Evolutionary conservation across 2,113 vertebrate genomes (phyloP).

Genomic region (Corythornis vintsioides): DNA sequence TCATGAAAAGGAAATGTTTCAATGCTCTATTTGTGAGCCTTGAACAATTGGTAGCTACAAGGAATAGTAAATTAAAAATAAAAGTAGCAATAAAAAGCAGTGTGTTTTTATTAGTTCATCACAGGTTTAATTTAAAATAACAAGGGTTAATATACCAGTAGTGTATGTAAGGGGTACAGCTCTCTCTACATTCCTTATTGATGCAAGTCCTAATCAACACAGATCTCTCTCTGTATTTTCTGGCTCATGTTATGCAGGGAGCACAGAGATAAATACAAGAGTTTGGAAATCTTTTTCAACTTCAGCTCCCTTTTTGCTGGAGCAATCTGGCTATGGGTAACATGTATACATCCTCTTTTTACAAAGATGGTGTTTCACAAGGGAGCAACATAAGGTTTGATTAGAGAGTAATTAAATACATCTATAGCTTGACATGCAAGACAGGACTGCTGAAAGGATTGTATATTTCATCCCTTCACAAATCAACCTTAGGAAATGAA

Average conservation of each 20-base stretch:
- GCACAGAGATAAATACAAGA: not conserved
- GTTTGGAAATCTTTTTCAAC: not conserved
- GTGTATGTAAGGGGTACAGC: not conserved
- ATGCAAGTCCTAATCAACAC: not conserved
- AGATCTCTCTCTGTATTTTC: not conserved
- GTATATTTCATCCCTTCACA: not conserved
- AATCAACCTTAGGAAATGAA: not conserved
- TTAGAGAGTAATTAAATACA: not conserved
- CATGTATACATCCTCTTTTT: not conserved
- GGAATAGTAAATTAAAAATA: not conserved
- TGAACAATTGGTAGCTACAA: constrained; percentile 18
- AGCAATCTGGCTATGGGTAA: not conserved
- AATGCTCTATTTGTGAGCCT: constrained; percentile 65
- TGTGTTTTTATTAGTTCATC: not conserved
- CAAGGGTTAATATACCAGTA: not conserved
- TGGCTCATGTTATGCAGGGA: not conserved
- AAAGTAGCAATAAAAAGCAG: not conserved
- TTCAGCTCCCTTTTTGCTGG: not conserved
- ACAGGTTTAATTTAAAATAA: not conserved
- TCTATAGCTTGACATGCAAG: not conserved
- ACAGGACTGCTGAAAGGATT: not conserved
- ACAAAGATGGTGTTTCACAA: not conserved
- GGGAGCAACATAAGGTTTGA: not conserved
- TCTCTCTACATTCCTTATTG: not conserved
- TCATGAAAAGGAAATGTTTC: constrained; percentile 59